These are phyloP conservation scores for Mirounga angustirostris DNA, from an alignment of 2,113 vertebrate species.

Conservation along the genomic window DNA sequence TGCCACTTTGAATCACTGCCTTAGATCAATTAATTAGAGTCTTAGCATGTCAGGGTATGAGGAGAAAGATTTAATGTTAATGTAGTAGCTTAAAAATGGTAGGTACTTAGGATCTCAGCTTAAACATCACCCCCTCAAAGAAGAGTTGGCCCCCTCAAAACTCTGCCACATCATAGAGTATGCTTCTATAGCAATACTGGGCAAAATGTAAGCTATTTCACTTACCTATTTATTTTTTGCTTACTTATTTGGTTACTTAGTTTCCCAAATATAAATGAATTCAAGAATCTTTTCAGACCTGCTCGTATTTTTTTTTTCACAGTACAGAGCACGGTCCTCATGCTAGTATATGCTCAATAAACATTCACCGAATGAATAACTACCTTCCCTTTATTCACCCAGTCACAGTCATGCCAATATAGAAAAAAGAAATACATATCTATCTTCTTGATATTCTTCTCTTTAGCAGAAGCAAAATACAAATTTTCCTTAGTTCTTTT, in stretches of 20 bases:
- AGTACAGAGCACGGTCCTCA: background rate
- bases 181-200: background rate
- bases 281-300: background rate
- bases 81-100: background rate
- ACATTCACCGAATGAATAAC: background rate
- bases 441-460: background rate
- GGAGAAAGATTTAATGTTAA: background rate
- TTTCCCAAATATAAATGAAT: background rate
- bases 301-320: background rate
- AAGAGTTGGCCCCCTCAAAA: background rate
- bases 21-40: background rate
- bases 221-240: background rate
- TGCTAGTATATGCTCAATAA: background rate
- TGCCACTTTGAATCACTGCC: background rate
- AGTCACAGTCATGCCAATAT: background rate
- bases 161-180: background rate
- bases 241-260: background rate
- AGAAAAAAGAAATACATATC: background rate
- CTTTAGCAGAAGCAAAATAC: background rate
- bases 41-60: background rate
- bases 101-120: background rate
- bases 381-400: background rate
- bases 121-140: background rate
- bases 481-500: background rate
- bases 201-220: background rate